Conservation (phyloP, 1,140 invertebrate species). For the Drosophila saltans region DNA sequence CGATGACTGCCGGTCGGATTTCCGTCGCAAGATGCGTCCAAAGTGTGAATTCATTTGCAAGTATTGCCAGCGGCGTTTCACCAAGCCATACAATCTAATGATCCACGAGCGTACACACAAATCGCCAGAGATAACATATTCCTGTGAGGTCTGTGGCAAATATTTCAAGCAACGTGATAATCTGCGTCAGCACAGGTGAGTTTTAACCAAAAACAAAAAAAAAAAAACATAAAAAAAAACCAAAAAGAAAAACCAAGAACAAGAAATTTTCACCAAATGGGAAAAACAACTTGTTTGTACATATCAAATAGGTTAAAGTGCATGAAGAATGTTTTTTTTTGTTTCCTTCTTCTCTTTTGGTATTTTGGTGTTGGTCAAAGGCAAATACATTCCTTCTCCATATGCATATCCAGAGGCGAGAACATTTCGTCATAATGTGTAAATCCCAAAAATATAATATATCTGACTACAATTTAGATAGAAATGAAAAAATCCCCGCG, state of each 20-base stretch:
- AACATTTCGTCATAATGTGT: slow-evolving; percentile 1
- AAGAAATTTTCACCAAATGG: not conserved
- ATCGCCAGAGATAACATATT: slow-evolving; percentile 97
- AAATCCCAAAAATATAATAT: slow-evolving; percentile 1
- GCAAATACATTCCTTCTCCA: slow-evolving; percentile 4
- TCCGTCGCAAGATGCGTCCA: slow-evolving; percentile 95
- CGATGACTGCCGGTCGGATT: slow-evolving; percentile 94
- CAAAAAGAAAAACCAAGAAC: slow-evolving; percentile 5
- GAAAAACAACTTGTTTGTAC: slow-evolving; percentile 4
- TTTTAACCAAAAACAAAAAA: slow-evolving; percentile 19
- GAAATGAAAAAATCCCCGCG: not conserved
- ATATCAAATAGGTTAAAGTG: slow-evolving; percentile 22
- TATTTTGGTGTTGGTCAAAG: slow-evolving; percentile 19
- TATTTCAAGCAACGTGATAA: slow-evolving; percentile 99
- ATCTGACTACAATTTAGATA: not conserved
- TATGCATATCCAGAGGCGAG: not conserved
- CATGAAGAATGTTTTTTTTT: slow-evolving; percentile 22
- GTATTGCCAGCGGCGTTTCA: slow-evolving; percentile 99
- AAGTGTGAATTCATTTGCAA: slow-evolving; percentile 99
- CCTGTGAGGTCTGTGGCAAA: slow-evolving; percentile 99
- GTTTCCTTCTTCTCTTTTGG: not conserved
- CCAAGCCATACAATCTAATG: slow-evolving; percentile 99
- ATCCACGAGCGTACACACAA: slow-evolving; percentile 99
- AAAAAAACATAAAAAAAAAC: not conserved
- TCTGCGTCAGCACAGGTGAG: slow-evolving; percentile 96